Evolutionary conservation across 2,888 invertebrate genomes (phyloP), one percentile per base, ranked within the genome.

Genomic region (Rhagium mordax): DNA sequence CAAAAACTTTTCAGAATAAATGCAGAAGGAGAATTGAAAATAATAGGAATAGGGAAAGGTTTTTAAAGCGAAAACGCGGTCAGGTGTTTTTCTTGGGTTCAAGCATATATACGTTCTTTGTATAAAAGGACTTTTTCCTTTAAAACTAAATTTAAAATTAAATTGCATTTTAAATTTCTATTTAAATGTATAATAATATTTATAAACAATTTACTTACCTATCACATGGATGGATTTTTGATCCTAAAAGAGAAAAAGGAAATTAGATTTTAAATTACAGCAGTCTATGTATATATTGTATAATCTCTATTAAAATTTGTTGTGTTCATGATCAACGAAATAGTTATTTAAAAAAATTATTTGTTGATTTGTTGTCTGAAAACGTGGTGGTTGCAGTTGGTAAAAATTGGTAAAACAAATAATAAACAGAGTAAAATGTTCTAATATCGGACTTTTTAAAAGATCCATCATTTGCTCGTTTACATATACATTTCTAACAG

Each of bases 1-100:
- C 82, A 83, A 82, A 84, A 85, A 83, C 78, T 81, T 81, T 79
- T 72, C 77, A 76, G 79, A 79, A 81, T 78, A 82, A 82, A 79
- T 77, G 81, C 75, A 66, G 74, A 77, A 67, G 76, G 81, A 77
- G 81, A 83, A 83, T 82, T 81, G 81, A 78, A 81, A 84, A 81
- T 82, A 84, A 82, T 82, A 82, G 79, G 79, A 79, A 77, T 77
- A 77, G 79, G 76, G 79, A 79, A 79, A 78, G 80, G 75, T 75
- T 76, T 79, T 79, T 78, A 75, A 77, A 70, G 33, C 62, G 60
- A 51, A 48, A 48, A 41, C 20, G 41, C 60, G 53, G 71, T 57
- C 62, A 70, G 71, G 71, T 76, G 74, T 70, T 76, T 74, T 72
- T 71, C 47, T 57, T 41, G 51, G 53, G 53, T 33, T 65, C 29